These are phyloP conservation scores for Brachionus manjavacas DNA, from an alignment of 1,140 invertebrate genomes.

Conservation along the genomic window DNA sequence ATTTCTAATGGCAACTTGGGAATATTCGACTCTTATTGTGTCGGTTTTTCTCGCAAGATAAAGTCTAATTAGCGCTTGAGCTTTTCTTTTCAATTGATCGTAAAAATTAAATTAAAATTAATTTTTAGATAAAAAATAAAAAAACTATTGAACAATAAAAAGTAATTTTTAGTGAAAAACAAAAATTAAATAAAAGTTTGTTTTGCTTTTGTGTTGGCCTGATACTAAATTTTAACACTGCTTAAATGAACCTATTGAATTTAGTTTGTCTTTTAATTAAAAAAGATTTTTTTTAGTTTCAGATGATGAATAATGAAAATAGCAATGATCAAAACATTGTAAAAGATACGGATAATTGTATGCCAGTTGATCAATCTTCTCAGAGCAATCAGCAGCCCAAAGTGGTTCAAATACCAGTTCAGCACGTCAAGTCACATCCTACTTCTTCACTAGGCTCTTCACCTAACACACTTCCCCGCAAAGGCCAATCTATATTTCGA, in stretches of 20 bases:
- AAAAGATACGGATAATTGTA: neutral
- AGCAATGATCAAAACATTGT: neutral
- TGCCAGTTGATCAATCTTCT: neutral
- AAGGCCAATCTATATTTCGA: neutral
- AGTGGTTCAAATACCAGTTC: neutral
- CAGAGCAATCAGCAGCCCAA: neutral
- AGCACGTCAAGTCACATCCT: neutral
- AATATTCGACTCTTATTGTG: neutral
- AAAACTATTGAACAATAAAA: neutral
- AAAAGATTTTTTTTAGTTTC: neutral
- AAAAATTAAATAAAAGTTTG: neutral
- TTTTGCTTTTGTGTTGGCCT: neutral
- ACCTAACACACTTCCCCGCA: neutral
- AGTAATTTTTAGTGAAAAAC: neutral
- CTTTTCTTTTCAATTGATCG: too few species aligned
- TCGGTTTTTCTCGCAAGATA: neutral
- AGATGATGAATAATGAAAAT: constrained; percentile 30
- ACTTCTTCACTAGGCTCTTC: neutral
- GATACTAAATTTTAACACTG: neutral
- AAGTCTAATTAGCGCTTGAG: too few species aligned
- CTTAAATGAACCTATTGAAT: neutral
- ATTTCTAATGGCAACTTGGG: neutral
- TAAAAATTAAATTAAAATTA: neutral
- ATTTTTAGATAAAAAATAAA: neutral
- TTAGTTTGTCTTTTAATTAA: neutral